Conservation (phyloP, 2,113 vertebrate genomes). For the Channa maculata region DNA sequence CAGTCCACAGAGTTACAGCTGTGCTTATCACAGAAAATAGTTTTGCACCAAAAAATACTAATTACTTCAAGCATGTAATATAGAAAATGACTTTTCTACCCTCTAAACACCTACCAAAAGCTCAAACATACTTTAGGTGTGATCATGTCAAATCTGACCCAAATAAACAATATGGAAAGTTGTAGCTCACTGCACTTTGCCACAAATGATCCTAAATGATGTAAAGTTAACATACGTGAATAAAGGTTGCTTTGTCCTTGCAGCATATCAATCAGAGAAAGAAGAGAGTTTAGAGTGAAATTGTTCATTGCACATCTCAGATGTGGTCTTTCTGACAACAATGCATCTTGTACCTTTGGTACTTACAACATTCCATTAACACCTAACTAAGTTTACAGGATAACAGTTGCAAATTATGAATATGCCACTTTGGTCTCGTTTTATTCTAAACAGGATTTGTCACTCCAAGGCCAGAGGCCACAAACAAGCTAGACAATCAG, state of each 20-base stretch:
- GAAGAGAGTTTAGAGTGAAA: not conserved
- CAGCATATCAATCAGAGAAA: not conserved
- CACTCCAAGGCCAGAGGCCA: not conserved
- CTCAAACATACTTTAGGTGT: not conserved
- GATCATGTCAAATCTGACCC: not conserved
- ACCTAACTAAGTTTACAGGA: slow-evolving; percentile 34
- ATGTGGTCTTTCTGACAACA: slow-evolving; percentile 3
- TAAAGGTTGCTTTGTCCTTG: not conserved
- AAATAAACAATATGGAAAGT: not conserved
- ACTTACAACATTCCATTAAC: slow-evolving; percentile 16
- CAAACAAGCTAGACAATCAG: not conserved
- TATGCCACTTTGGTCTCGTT: not conserved
- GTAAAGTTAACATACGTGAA: not conserved
- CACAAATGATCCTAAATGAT: not conserved
- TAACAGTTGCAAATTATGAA: slow-evolving; percentile 36
- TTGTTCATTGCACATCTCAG: not conserved
- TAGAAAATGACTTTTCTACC: not conserved
- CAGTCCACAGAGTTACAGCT: slow-evolving; percentile 70
- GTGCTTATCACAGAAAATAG: slow-evolving; percentile 51
- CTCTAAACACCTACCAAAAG: not conserved
- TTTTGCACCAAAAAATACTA: slow-evolving; percentile 40
- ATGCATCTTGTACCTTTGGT: not conserved
- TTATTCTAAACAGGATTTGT: not conserved
- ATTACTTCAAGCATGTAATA: slow-evolving; percentile 4
- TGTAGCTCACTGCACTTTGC: not conserved